Evolutionary conservation across 2,888 invertebrate species (phyloP).

Genomic region (Cynaeus angustus): DNA sequence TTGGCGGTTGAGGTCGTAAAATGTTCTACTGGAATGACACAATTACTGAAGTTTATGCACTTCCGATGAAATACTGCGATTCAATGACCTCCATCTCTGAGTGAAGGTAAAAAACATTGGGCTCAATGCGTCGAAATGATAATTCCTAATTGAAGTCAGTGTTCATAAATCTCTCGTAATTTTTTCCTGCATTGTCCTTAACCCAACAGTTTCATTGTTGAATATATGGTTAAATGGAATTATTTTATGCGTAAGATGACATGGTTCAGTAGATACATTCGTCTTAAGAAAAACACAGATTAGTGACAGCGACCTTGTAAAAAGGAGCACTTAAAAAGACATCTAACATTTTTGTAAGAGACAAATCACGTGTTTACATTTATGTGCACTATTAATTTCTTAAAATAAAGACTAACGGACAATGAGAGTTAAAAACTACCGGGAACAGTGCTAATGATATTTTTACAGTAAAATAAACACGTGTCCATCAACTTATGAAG

Average conservation of each 20-base stretch:
- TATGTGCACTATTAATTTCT: conserved; percentile 5
- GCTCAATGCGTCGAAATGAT: too few species aligned
- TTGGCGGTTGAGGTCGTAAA: too few species aligned
- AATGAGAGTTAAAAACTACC: neutral
- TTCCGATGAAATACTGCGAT: too few species aligned
- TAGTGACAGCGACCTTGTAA: conserved; percentile 18
- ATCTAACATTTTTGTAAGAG: neutral
- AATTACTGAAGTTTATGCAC: too few species aligned
- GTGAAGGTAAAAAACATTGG: neutral
- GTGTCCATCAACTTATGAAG: too few species aligned
- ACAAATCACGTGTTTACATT: neutral
- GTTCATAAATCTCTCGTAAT: neutral
- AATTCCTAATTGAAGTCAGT: too few species aligned
- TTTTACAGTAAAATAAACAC: too few species aligned
- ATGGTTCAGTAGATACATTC: conserved; percentile 30
- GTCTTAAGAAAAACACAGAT: conserved; percentile 15
- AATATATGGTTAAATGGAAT: conserved; percentile 24
- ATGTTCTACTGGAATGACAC: too few species aligned
- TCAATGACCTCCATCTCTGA: neutral
- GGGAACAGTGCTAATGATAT: too few species aligned
- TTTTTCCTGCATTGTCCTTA: conserved; percentile 19
- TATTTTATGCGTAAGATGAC: conserved; percentile 27
- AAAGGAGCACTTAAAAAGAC: neutral
- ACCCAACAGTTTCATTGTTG: conserved; percentile 31
- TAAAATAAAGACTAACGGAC: neutral